Conservation (phyloP, 1,140 invertebrate species). For the Drosophila sproati region DNA sequence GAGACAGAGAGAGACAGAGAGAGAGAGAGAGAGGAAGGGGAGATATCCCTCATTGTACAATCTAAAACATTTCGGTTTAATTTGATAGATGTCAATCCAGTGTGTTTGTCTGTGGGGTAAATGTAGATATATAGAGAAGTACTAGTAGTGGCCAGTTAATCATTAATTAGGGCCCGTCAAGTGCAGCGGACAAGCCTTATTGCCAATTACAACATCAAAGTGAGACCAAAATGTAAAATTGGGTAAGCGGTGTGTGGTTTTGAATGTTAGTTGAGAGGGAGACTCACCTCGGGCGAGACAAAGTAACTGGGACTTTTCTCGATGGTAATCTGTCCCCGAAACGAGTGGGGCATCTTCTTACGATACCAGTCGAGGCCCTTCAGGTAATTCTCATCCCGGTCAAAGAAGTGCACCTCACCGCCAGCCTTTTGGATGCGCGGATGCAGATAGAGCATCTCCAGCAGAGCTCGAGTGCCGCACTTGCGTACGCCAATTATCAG, state of each 20-base stretch:
- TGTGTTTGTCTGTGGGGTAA: background rate
- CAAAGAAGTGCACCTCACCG: slow-evolving; percentile 97
- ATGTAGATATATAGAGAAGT: background rate
- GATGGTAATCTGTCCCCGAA: slow-evolving; percentile 95
- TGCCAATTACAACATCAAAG: slow-evolving; percentile 78
- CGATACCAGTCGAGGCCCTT: slow-evolving; percentile 97
- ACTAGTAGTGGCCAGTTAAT: slow-evolving; percentile 56
- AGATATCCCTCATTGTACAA: background rate
- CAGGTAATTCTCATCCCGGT: slow-evolving; percentile 95
- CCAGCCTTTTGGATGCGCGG: slow-evolving; percentile 96
- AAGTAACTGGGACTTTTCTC: slow-evolving; percentile 99
- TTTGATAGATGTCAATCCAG: slow-evolving; percentile 61
- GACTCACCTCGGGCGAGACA: slow-evolving; percentile 95
- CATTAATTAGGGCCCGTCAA: slow-evolving; percentile 65
- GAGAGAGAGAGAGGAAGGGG: background rate
- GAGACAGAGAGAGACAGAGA: background rate
- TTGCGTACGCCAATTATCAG: slow-evolving; percentile 97
- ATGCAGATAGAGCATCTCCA: slow-evolving; percentile 97
- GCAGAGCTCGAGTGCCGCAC: slow-evolving; percentile 95
- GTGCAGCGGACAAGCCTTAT: slow-evolving; percentile 56
- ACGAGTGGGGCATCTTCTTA: slow-evolving; percentile 96
- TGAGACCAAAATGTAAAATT: slow-evolving; percentile 9
- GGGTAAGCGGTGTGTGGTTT: no score
- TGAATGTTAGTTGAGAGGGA: no score
- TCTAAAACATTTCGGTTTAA: slow-evolving; percentile 63